Base-by-base conservation (phyloP, 2,113 vertebrate genomes). In the Alethe castanea region DNA sequence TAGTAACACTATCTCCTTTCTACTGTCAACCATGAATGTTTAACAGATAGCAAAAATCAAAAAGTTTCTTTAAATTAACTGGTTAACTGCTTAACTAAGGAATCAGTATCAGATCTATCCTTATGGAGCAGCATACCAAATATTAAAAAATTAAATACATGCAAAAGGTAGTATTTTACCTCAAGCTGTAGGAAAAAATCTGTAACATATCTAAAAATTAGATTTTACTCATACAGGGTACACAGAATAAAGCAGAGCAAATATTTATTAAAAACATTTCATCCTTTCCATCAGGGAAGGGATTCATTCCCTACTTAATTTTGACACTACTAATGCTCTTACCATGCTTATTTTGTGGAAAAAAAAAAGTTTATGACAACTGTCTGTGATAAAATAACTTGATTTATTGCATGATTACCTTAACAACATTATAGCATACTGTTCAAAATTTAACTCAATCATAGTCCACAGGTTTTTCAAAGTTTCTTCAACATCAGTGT, bases 391-490 rank as follows among this genome's bases (percentile, higher is more conserved):
- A 47, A 53, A 81, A 81, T 44, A 69, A 12, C 31, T 36, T 24
- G 22, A 45, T 42, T 60, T 42, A 40, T 28, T 86, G 26, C 24
- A 65, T 48, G 13, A 95, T 98, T 98, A 99, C 99, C 99, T 98
- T 90, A 99, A 94, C 73, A 99, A 92, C 17, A 71, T 92, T 91
- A 97, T 19, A 22, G 98, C 98, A 93, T 97, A 97, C 67, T 98
- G 97, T 78, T 99, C 98, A 91, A 97, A 69, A 97, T 99, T 97
- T 25, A 95, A 57, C 89, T 99, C 98, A 80, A 99, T 69, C 9
- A 87, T 12, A 60, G 77, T 12, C 99, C 98, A 99, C 94, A 99
- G 81, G 81, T 97, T 98, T 71, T 93, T 97, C 78, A 99, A 98
- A 52, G 90, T 98, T 83, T 98, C 97, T 62, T 97, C 97, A 47